Evolutionary conservation across 1,140 invertebrate species (phyloP).

Genomic region (Macrosteles quadrilineatus): DNA sequence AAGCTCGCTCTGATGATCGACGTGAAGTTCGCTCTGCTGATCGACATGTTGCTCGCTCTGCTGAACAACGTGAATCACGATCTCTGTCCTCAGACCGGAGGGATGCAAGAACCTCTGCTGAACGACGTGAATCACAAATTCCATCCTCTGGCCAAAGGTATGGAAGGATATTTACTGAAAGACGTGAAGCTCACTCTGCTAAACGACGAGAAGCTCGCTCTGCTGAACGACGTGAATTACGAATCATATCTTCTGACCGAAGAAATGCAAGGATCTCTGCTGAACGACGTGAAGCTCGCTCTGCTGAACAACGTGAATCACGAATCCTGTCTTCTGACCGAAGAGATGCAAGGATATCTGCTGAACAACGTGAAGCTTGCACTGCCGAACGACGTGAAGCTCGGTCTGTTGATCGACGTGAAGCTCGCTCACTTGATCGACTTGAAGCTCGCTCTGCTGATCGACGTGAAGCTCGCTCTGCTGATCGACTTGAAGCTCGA

Average conservation of each 20-base stretch:
- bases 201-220: background rate
- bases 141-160: background rate
- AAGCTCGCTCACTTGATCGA: background rate
- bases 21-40: background rate
- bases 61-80: constrained; percentile 1
- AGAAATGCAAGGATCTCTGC: background rate
- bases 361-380: background rate
- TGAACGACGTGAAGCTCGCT: background rate
- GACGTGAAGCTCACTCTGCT: background rate
- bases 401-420: constrained; percentile 11
- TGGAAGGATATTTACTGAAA: background rate
- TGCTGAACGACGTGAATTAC: background rate
- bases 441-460: background rate
- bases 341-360: background rate
- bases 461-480: background rate
- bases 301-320: background rate
- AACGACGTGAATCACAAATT: background rate
- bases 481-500: background rate
- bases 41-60: background rate
- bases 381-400: background rate
- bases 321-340: background rate
- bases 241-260: constrained; percentile 9
- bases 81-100: background rate
- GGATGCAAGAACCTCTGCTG: background rate
- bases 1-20: constrained; percentile 1